Base-by-base conservation (phyloP, 2,888 invertebrate genomes). In the Sarcophaga rosellei region DNA sequence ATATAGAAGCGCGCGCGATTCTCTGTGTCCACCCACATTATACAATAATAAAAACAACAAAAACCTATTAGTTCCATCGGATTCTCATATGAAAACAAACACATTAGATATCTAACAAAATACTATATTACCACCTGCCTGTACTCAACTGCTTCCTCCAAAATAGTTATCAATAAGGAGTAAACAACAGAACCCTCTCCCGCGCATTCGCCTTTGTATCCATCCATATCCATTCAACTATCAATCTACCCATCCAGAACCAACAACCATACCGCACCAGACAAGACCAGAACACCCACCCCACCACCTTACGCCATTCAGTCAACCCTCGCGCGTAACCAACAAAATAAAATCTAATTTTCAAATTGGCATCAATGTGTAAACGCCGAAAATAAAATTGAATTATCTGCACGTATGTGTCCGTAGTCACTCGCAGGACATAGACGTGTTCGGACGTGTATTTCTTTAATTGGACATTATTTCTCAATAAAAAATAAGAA, bases 351-450 rank as follows among this genome's bases (percentile, higher is more conserved):
- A 91, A 91, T 92, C 91, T 91, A 91, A 91, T 92, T 90, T 91
- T 89, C 87, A 90, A 92, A 90, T 91, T 91, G 92, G 92, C 92
- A 92, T 91, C 91, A 91, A 92, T 91, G 92, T 91, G 91, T 90
- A 91, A 91, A 91, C 84, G 90, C 90, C 90, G 90, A 90, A 92
- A 91, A 92, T 91, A 90, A 92, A 91, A 92, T 92, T 92, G 91
- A 92, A 92, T 92, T 92, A 92, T 91, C 90, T 90, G 87, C 89
- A 91, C 90, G 90, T 90, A 89, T 89, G 90, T 90, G 90, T 90
- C 90, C 89, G 88, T 89, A 90, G 89, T 89, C 88, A 88, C 77
- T 90, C 89, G 89, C 89, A 89, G 89, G 89, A 90, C 88, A 89
- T 88, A 85, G 87, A 83, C 87, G 88, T 86, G 88, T 78, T 88